These are phyloP conservation scores for Limnodromus scolopaceus DNA, from an alignment of 2,797 vertebrate species.

Conservation along the genomic window DNA sequence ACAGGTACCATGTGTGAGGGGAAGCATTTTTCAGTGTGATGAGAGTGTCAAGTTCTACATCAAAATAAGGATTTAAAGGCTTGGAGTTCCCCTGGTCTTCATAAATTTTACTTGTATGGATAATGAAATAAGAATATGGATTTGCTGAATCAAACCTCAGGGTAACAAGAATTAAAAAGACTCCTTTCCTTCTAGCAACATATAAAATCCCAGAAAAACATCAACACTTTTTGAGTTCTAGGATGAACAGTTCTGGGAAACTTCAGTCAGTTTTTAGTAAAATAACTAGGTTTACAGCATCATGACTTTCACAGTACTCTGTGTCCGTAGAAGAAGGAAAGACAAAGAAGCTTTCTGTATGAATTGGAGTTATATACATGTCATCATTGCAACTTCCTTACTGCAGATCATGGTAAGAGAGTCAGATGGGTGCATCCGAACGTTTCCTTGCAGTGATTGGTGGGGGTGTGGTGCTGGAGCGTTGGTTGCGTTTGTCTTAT, in stretches of 20 bases:
- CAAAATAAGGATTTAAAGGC: background rate
- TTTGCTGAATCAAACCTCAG: background rate
- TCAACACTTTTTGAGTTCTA: background rate
- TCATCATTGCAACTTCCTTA: background rate
- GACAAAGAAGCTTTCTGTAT: background rate
- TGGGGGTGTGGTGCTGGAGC: background rate
- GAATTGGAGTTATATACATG: background rate
- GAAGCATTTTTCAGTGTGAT: background rate
- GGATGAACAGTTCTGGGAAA: background rate
- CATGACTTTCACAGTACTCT: background rate
- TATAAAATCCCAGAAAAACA: background rate
- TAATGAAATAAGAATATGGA: background rate
- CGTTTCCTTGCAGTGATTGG: background rate
- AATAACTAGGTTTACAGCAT: background rate
- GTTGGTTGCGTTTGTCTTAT: conserved; percentile 16
- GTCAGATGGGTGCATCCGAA: background rate
- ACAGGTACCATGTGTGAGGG: background rate
- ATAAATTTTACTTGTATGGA: background rate
- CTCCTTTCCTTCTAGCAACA: background rate
- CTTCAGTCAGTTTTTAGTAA: background rate
- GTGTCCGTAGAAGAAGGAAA: background rate
- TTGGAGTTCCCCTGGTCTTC: background rate
- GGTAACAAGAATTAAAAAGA: background rate
- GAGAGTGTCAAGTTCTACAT: background rate
- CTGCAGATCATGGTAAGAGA: background rate